A percentile compares a stretch with the other conserved stretches of the same genome.
These are phyloP conservation scores for Ips nitidus DNA, from an alignment of 1,140 invertebrate species.

Conservation along the genomic window DNA sequence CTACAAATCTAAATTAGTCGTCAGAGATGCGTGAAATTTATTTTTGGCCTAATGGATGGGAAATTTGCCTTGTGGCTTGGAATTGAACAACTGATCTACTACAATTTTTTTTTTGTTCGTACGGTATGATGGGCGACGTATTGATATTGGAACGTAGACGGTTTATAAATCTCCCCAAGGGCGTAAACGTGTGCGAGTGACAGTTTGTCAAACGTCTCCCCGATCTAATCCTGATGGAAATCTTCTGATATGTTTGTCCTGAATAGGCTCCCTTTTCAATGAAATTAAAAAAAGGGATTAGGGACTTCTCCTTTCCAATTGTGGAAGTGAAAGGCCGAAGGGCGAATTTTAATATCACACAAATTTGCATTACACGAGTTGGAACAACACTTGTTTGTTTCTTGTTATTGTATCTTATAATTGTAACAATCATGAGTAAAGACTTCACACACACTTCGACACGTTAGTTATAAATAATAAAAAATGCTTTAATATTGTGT, in stretches of 20 bases:
- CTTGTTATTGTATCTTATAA: too few species aligned
- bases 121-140: background rate
- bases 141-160: slow-evolving; percentile 9
- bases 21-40: background rate
- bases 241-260: slow-evolving; percentile 15
- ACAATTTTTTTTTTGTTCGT: background rate
- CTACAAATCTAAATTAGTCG: background rate
- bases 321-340: background rate
- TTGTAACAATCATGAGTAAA: too few species aligned
- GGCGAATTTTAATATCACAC: too few species aligned
- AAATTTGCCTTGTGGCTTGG: background rate
- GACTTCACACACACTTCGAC: too few species aligned
- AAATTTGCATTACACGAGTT: too few species aligned
- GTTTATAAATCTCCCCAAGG: background rate
- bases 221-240: slow-evolving; percentile 17
- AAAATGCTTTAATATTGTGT: too few species aligned
- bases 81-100: background rate
- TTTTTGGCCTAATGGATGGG: background rate
- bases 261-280: slow-evolving; percentile 9
- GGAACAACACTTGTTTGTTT: too few species aligned
- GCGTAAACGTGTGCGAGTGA: slow-evolving; percentile 10
- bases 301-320: slow-evolving; percentile 1
- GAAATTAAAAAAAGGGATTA: slow-evolving; percentile 12
- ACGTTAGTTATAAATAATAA: too few species aligned
- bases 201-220: slow-evolving; percentile 19